These are phyloP conservation scores for Parauchenoglanis punctatus DNA, from an alignment of 2,797 vertebrate genomes.

Conservation along the genomic window DNA sequence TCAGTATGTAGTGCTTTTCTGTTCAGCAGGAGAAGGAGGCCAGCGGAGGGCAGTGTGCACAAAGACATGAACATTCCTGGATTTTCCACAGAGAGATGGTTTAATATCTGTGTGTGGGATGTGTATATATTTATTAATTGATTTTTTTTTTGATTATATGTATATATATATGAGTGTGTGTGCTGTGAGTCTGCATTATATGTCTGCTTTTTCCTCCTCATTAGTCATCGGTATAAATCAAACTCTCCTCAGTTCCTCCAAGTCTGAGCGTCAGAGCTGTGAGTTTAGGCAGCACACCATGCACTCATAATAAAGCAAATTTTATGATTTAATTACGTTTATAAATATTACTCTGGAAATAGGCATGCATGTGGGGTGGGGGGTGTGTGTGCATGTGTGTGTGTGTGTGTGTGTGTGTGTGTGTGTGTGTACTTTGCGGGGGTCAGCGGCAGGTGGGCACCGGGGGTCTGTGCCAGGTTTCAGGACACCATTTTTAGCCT, in stretches of 20 bases:
- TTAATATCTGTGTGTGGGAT: neutral
- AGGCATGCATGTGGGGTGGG: constrained; percentile 18
- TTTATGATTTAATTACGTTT: constrained; percentile 59
- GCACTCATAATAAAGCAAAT: constrained; percentile 44
- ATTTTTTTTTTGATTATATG: too few species aligned
- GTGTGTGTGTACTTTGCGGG: constrained; percentile 53
- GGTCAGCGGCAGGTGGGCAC: constrained; percentile 67
- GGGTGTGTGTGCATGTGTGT: constrained; percentile 25
- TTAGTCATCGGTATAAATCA: neutral
- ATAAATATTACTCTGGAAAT: constrained; percentile 63
- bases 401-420: neutral
- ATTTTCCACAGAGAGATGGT: neutral
- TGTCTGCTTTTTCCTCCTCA: neutral
- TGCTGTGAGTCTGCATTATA: neutral
- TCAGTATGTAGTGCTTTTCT: neutral
- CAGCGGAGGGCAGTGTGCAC: constrained; percentile 34
- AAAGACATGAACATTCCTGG: neutral
- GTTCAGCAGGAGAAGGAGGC: neutral
- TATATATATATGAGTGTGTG: neutral
- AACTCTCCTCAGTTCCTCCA: neutral
- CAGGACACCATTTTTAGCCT: constrained; percentile 68
- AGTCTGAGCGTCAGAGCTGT: neutral
- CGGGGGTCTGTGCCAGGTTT: constrained; percentile 61
- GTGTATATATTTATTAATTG: neutral
- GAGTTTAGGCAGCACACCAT: constrained; percentile 38